Base-by-base conservation (phyloP, 1,140 invertebrate species). In the Sarcophaga bullata region DNA sequence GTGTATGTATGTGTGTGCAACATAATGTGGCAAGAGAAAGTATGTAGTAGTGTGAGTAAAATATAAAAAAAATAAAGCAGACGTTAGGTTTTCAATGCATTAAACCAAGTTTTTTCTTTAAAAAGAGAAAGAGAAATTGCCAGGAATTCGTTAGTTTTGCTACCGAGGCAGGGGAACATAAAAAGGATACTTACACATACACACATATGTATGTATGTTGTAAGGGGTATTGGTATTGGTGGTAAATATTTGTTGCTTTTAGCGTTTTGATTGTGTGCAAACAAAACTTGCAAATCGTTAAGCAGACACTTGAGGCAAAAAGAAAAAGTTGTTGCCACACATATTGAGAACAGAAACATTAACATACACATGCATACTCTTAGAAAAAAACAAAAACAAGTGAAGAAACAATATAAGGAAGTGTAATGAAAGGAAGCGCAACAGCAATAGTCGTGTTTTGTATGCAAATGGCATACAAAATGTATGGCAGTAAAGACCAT, bases 201-300 rank as follows among this genome's bases (percentile, higher is more conserved):
- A 17, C 76, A 80, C 50, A 15, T 52, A 80, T 17, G 15, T 52
- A 17, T 78, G 37, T 49, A 46, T 19, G 19, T 49, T 37, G n/a
- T 80, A 46, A 9, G 8, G 49, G 58, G 13, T 15, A 17, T 3
- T 72, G 54, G 81, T 25, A 15, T 48, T 68, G n/a, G 11, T 49
- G 37, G 72, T 81, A 83, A 83, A 83, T 83, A 83, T 83, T 83
- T 83, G 82, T 83, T 83, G 82, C 82, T 80, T 83, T 83, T 62
- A 82, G 48, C 81, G 75, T 82, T 83, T 73, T 25, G 72, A 83
- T 83, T 78, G 75, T 25, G 25, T 11, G 75, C 75, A 78, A 78
- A 78, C 75, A 78, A 78, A 52, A 25, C 73, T 78, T 78, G 48
- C 75, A 78, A 17, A 78, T 78, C 48, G 75, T 78, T 78, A 78